Evolutionary conservation across 2,888 invertebrate genomes (phyloP).

Genomic region (Troides aeacus): DNA sequence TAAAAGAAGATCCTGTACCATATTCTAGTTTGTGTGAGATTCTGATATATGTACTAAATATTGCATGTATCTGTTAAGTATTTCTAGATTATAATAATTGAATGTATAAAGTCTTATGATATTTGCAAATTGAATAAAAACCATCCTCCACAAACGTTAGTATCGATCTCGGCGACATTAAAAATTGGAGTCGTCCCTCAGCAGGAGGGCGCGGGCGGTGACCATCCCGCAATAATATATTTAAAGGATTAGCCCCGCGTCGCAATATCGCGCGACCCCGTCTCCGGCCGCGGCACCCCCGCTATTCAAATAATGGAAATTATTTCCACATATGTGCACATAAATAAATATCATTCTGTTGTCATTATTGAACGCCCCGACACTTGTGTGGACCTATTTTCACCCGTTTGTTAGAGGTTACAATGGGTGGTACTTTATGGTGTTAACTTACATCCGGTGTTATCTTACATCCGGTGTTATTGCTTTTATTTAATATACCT

Average conservation of each 20-base stretch:
- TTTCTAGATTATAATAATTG: background rate
- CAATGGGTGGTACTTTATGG: conserved; percentile 50
- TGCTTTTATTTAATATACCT: background rate
- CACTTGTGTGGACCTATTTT: conserved; percentile 66
- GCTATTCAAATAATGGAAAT: conserved; percentile 79
- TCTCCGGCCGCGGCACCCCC: conserved; percentile 44
- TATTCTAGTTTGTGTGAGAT: too few relatives aligned
- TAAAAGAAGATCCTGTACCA: too few relatives aligned
- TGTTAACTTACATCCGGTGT: conserved; percentile 31
- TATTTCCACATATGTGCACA: conserved; percentile 79
- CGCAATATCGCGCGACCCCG: conserved; percentile 78
- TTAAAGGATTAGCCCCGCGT: conserved; percentile 77
- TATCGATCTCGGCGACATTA: conserved; percentile 71
- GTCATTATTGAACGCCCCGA: conserved; percentile 71
- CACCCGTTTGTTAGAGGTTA: conserved; percentile 63
- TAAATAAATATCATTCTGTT: conserved; percentile 75
- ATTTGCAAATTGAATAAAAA: conserved; percentile 42
- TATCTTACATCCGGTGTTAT: conserved; percentile 14
- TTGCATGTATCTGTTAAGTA: background rate
- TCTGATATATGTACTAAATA: too few relatives aligned
- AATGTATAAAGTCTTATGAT: background rate
- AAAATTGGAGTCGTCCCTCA: conserved; percentile 61
- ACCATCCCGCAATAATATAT: conserved; percentile 77
- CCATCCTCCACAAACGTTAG: conserved; percentile 56
- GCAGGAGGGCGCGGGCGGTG: conserved; percentile 60